Percentiles rank a stretch among this genome's conserved stretches.
phyloP scores from a whole-genome alignment of 2,797 vertebrate species.

The Zenarchopterus dispar region DNA sequence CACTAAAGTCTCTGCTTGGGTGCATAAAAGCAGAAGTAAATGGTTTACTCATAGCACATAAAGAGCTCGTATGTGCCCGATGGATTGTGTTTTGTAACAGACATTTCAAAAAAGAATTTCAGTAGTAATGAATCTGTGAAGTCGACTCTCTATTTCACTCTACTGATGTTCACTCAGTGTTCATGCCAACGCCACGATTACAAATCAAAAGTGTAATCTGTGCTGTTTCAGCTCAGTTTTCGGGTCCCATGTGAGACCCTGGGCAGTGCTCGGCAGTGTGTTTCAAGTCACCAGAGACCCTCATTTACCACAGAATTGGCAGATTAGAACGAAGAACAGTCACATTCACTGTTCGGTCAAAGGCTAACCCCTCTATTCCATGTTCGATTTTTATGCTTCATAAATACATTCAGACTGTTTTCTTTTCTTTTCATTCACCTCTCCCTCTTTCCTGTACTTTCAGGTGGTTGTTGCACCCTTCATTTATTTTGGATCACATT shows the following conservation, averaged over 20 bases:
- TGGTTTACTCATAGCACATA: neutral
- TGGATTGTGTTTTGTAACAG: neutral
- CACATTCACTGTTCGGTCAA: slow-evolving; percentile 46
- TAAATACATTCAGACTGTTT: slow-evolving; percentile 37
- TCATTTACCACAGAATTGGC: slow-evolving; percentile 63
- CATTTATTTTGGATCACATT: neutral
- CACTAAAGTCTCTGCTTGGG: neutral
- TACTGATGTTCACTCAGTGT: slow-evolving; percentile 1
- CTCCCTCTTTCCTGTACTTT: neutral
- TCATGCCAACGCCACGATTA: slow-evolving; percentile 30
- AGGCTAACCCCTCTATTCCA: slow-evolving; percentile 1
- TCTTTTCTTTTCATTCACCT: no score
- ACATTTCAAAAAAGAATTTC: neutral
- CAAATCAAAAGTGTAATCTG: slow-evolving; percentile 52
- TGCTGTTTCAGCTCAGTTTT: slow-evolving; percentile 60
- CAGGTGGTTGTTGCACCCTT: neutral
- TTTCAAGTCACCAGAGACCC: slow-evolving; percentile 47
- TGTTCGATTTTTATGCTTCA: slow-evolving; percentile 43
- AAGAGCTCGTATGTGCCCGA: neutral
- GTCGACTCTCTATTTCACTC: slow-evolving; percentile 20
- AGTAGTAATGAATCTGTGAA: slow-evolving; percentile 15
- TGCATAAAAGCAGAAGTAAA: slow-evolving; percentile 3
- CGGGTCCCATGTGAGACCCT: slow-evolving; percentile 58
- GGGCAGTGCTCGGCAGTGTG: slow-evolving; percentile 46
- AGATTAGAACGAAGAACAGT: slow-evolving; percentile 41